Conservation (phyloP, 2,888 invertebrate genomes). For the Scaptomyza caliginosa region DNA sequence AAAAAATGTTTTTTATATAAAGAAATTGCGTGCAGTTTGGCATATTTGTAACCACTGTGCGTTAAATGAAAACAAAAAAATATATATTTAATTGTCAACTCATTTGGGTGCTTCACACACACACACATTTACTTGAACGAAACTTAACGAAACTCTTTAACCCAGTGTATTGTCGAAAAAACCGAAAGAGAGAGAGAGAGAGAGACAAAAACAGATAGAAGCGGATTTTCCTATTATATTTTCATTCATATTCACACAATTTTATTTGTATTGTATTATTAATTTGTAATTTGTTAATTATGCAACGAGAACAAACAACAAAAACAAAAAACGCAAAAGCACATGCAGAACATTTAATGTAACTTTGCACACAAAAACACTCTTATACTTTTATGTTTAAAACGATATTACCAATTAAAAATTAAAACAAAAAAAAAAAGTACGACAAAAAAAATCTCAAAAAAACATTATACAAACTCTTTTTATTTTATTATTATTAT, state of each 20-base stretch:
- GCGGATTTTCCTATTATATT: conserved; percentile 8
- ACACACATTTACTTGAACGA: conserved; percentile 43
- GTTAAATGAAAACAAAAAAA: conserved; percentile 28
- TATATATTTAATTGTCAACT: conserved; percentile 43
- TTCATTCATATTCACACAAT: conserved; percentile 33
- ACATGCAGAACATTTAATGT: conserved; percentile 70
- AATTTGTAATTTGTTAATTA: conserved; percentile 66
- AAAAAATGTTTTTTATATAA: conserved; percentile 2
- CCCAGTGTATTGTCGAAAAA: conserved; percentile 58
- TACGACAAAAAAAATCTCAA: conserved; percentile 42
- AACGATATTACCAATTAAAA: conserved; percentile 69
- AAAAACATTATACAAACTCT: conserved; percentile 31
- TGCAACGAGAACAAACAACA: conserved; percentile 29
- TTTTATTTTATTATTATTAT: conserved; percentile 37
- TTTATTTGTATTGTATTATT: conserved; percentile 63
- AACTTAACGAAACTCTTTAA: conserved; percentile 24
- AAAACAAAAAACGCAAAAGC: conserved; percentile 22
- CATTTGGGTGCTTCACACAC: conserved; percentile 46
- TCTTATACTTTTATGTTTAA: conserved; percentile 68
- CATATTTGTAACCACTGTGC: conserved; percentile 41
- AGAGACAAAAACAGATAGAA: conserved; percentile 3
- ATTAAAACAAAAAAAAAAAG: conserved; percentile 44
- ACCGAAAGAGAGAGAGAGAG: too few species aligned
- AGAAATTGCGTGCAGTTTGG: conserved; percentile 30
- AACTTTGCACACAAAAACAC: conserved; percentile 60